These are phyloP conservation scores for Xestia sexstrigata DNA, from an alignment of 2,888 invertebrate genomes.

Conservation along the genomic window DNA sequence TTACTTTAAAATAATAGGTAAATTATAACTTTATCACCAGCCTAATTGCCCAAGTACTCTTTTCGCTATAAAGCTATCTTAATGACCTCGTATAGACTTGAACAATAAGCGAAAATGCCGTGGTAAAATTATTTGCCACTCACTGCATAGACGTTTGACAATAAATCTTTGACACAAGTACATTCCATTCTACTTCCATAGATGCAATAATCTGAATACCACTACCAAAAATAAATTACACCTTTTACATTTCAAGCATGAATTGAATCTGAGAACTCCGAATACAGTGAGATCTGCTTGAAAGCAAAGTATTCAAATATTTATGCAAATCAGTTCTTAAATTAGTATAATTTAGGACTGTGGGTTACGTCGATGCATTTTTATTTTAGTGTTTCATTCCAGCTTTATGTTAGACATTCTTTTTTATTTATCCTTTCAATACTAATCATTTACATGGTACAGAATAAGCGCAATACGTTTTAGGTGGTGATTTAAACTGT, in stretches of 20 bases:
- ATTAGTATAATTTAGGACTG: constrained; percentile 21
- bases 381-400: constrained; percentile 19
- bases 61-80: neutral
- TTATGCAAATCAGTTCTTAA: constrained; percentile 21
- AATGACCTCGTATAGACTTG: neutral
- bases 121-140: neutral
- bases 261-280: neutral
- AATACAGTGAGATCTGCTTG: neutral
- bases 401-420: neutral
- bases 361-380: constrained; percentile 18
- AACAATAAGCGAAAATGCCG: too few species aligned
- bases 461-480: too few species aligned
- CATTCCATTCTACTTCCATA: neutral
- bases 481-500: neutral
- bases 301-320: constrained; percentile 26
- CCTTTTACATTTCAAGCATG: neutral
- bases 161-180: neutral
- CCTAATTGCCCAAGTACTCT: neutral
- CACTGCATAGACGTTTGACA: neutral
- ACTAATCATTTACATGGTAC: neutral
- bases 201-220: too few species aligned
- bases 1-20: constrained; percentile 1
- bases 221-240: neutral
- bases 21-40: neutral
- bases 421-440: neutral